Evolutionary conservation across 2,888 invertebrate species (phyloP).

Genomic region (Aspidiotus destructor): DNA sequence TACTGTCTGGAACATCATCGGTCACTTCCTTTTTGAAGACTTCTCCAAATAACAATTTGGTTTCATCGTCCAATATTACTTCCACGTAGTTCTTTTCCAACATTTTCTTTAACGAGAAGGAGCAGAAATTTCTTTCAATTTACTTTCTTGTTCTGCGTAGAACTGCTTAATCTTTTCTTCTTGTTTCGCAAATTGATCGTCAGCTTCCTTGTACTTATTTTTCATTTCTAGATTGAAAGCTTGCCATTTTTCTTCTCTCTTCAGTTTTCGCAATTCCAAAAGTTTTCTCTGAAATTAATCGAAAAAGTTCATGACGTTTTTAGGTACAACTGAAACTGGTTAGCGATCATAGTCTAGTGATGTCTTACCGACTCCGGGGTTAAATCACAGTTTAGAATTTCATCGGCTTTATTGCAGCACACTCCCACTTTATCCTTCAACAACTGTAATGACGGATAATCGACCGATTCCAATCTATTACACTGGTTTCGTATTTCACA

Average conservation of each 20-base stretch:
- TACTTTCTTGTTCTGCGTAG: constrained; percentile 64
- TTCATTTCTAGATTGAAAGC: constrained; percentile 69
- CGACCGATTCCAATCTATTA: constrained; percentile 55
- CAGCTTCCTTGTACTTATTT: constrained; percentile 62
- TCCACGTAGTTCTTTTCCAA: background rate
- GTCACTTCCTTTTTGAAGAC: too few relatives aligned
- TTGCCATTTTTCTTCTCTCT: constrained; percentile 56
- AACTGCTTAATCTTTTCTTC: constrained; percentile 64
- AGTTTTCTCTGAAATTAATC: constrained; percentile 7
- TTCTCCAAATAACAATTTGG: background rate
- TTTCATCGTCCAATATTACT: background rate
- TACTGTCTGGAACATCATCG: constrained; percentile 15
- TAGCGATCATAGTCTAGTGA: background rate
- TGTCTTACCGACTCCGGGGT: constrained; percentile 48
- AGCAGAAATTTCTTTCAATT: constrained; percentile 45
- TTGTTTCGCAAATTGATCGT: constrained; percentile 66
- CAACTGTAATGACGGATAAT: constrained; percentile 52
- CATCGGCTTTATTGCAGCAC: constrained; percentile 53
- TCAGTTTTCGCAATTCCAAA: constrained; percentile 40
- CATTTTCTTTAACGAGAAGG: background rate
- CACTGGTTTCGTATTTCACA: constrained; percentile 66
- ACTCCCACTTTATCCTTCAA: constrained; percentile 56
- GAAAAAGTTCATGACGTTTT: background rate
- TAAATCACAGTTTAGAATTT: constrained; percentile 52
- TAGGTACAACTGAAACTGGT: background rate